Base-by-base conservation (phyloP, 2,113 vertebrate genomes). In the Ceuthmochares aereus region DNA sequence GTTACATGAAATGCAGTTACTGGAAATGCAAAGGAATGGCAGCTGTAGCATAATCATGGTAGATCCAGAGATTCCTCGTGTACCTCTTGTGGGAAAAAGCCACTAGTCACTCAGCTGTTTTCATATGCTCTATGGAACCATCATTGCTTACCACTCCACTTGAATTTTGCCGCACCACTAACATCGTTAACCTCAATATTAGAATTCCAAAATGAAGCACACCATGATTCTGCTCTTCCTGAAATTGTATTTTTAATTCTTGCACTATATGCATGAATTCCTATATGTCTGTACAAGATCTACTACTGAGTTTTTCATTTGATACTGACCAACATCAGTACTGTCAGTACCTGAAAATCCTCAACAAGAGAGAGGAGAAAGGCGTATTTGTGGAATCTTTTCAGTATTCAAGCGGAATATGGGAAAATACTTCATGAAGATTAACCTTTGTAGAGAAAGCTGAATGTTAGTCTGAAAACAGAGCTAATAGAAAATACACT, bases 261-360 rank as follows among this genome's bases (percentile, higher is more conserved):
- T 22, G 5, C 2, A 0, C 1, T 84, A 76, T 13, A 34, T 4
- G 0, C 14, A 17, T n/a, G n/a, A n/a, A n/a, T 23, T 54, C 3
- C 7, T 36, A 4, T 23, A 62, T 12, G 12, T 43, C 36, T 12
- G 4, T 27, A 15, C 15, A 59, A 75, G 19, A 49, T 43, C 29
- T 47, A 4, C 3, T 32, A 12, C 5, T 32, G 29, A 43, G 7
- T 5, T 69, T 51, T 80, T 45, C 1, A 4, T 37, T 55, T 64
- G 56, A 21, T 62, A 14, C 4, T 32, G 32, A 45, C 16, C 32
- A 49, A 23, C 23, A 21, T 49, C 47, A 22, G 20, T 49, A 49
- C 21, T 49, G n/a, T 30, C 6, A 75, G 10, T 69, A 43, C 6
- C 3, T 8, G 13, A 37, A 43, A 34, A 60, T 32, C 26, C 5